These are phyloP conservation scores for Lepidocyrtinus sp. DNA, from an alignment of 2,888 invertebrate genomes.

Conservation along the genomic window DNA sequence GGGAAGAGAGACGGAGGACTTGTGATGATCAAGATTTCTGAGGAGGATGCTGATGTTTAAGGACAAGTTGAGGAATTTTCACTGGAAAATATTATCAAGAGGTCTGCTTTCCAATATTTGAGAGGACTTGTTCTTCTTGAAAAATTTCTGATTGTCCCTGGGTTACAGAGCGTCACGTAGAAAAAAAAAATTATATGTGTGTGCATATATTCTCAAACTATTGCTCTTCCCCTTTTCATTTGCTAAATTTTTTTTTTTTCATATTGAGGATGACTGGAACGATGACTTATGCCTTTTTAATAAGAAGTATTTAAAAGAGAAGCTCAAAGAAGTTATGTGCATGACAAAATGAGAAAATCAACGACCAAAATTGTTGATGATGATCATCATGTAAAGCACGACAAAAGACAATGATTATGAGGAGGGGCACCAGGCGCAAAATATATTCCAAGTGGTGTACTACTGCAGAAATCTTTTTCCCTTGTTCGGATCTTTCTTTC, in stretches of 20 bases:
- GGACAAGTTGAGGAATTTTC: slow-evolving; percentile 41
- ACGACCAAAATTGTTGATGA: slow-evolving; percentile 17
- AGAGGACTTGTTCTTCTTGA: slow-evolving; percentile 18
- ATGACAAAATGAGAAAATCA: slow-evolving; percentile 48
- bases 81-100: slow-evolving; percentile 43
- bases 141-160: slow-evolving; percentile 5
- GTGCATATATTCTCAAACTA: neutral
- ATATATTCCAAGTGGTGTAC: neutral
- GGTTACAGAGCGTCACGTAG: no score
- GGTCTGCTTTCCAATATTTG: slow-evolving; percentile 20
- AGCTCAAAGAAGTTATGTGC: slow-evolving; percentile 21
- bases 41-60: slow-evolving; percentile 26
- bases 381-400: neutral
- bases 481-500: neutral
- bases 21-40: neutral
- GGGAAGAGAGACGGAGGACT: slow-evolving; percentile 16
- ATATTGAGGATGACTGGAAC: slow-evolving; percentile 26
- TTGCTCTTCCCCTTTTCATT: neutral
- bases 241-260: neutral
- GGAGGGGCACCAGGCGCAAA: slow-evolving; percentile 2
- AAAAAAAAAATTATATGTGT: no score
- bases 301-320: neutral
- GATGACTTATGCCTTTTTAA: slow-evolving; percentile 28
- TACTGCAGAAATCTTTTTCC: neutral
- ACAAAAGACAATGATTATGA: slow-evolving; percentile 11